phyloP scores from a whole-genome alignment of 1,140 invertebrate species.

The Atopsyche davidsoni region DNA sequence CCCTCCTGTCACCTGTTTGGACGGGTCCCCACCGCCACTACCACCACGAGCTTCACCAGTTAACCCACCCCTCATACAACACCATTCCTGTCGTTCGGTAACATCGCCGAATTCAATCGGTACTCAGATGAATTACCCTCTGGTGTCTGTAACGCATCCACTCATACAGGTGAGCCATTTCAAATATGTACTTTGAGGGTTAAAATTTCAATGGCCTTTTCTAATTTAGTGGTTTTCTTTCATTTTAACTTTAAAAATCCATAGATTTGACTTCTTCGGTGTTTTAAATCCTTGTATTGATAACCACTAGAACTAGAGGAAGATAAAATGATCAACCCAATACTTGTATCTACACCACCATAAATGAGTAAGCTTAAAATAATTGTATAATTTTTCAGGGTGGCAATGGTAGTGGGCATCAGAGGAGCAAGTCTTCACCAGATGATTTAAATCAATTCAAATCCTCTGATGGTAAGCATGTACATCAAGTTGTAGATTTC shows the following conservation, averaged over 20 bases:
- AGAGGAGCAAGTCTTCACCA: constrained; percentile 31
- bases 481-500: constrained; percentile 14
- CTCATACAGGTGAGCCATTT: constrained; percentile 45
- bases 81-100: constrained; percentile 41
- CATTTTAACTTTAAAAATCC: too few species aligned
- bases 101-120: constrained; percentile 40
- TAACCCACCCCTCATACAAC: constrained; percentile 54
- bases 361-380: too few species aligned
- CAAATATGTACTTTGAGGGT: too few species aligned
- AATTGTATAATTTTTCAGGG: too few species aligned
- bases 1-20: constrained; percentile 24
- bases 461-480: constrained; percentile 31
- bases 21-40: constrained; percentile 29
- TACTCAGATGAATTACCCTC: constrained; percentile 39
- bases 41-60: constrained; percentile 33
- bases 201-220: too few species aligned
- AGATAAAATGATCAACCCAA: too few species aligned
- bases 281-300: too few species aligned
- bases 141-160: constrained; percentile 40
- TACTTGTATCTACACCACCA: too few species aligned
- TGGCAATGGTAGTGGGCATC: constrained; percentile 35
- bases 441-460: constrained; percentile 25
- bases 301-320: too few species aligned
- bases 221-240: too few species aligned
- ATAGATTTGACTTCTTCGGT: too few species aligned